Conservation (phyloP, 2,797 vertebrate genomes). For the Sciaenops ocellatus region DNA sequence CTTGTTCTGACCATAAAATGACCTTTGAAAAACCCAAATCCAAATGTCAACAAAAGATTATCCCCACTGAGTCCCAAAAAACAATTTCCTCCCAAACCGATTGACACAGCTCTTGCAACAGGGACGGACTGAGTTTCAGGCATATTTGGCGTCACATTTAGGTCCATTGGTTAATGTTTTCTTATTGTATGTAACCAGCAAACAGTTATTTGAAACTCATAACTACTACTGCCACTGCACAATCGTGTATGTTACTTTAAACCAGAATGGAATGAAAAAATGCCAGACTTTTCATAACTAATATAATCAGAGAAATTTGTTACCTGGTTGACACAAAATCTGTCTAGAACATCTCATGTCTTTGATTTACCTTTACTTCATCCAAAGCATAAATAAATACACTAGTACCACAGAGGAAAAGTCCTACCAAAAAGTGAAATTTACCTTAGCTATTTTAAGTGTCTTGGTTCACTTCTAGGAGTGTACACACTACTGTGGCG, state of each 20-base stretch:
- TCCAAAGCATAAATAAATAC: background rate
- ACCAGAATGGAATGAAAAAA: background rate
- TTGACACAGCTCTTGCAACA: slow-evolving; percentile 31
- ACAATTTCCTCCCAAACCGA: slow-evolving; percentile 42
- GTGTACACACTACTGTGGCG: background rate
- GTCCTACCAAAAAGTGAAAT: background rate
- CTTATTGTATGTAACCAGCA: background rate
- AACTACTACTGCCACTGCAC: background rate
- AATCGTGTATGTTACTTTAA: no score
- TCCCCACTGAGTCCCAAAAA: slow-evolving; percentile 47
- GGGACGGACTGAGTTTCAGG: slow-evolving; percentile 5
- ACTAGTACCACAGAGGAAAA: background rate
- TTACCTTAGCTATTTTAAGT: background rate
- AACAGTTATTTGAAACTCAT: background rate
- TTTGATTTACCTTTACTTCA: background rate
- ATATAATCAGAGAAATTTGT: no score
- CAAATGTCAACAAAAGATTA: slow-evolving; percentile 70
- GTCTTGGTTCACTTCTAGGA: background rate
- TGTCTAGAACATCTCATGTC: background rate
- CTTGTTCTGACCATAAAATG: slow-evolving; percentile 46
- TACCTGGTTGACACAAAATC: background rate
- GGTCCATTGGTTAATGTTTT: background rate
- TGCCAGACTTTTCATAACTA: background rate
- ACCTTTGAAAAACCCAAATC: slow-evolving; percentile 60
- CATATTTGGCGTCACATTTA: background rate